phyloP scores from a whole-genome alignment of 2,113 vertebrate species.

The Pipa parva region DNA sequence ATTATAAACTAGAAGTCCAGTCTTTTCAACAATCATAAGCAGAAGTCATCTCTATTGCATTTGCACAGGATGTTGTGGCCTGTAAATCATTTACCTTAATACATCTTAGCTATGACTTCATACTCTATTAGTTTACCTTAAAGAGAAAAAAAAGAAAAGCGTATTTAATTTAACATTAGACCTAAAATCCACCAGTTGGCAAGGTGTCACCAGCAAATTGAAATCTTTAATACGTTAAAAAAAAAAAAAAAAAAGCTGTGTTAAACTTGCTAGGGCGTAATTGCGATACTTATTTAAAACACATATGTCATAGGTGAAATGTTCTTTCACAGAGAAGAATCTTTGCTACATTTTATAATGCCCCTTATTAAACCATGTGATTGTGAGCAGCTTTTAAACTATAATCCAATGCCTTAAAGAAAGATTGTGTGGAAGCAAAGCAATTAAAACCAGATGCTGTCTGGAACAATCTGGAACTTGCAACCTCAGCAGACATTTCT shows the following conservation, averaged over 20 bases:
- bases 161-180: conserved; percentile 36
- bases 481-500: conserved; percentile 37
- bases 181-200: conserved; percentile 31
- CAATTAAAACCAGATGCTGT: conserved; percentile 43
- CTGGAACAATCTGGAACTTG: conserved; percentile 37
- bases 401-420: conserved; percentile 42
- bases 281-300: conserved; percentile 26
- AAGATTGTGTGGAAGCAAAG: conserved; percentile 36
- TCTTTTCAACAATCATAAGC: conserved; percentile 5
- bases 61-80: conserved; percentile 18
- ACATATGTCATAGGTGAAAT: conserved; percentile 38
- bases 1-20: neutral
- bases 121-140: conserved; percentile 18
- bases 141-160: conserved; percentile 12
- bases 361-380: conserved; percentile 34
- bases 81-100: conserved; percentile 35
- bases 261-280: conserved; percentile 40
- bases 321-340: conserved; percentile 34
- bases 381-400: conserved; percentile 34
- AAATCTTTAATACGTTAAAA: conserved; percentile 26
- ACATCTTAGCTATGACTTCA: conserved; percentile 24
- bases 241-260: conserved; percentile 21
- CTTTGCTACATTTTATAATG: conserved; percentile 25
- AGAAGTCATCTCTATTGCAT: conserved; percentile 1
- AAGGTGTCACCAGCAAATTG: conserved; percentile 24